Conservation (phyloP, 2,113 vertebrate genomes). For the Rhabdomys dilectus region DNA sequence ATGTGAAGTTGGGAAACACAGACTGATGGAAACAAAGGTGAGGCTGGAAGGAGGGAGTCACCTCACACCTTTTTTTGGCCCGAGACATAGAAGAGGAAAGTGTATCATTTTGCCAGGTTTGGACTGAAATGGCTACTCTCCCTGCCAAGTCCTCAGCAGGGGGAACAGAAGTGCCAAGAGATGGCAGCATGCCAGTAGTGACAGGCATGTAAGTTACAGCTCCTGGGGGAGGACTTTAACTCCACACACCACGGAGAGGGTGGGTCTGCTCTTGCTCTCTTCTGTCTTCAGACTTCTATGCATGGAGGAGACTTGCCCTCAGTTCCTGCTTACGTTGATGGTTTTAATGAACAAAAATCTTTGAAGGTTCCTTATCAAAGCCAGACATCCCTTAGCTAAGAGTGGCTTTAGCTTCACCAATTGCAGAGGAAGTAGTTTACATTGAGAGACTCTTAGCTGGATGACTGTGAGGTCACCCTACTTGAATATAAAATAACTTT, state of each 20-base stretch:
- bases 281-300: neutral
- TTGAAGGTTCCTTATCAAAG: neutral
- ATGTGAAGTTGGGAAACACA: neutral
- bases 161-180: neutral
- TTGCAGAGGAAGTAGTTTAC: neutral
- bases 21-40: neutral
- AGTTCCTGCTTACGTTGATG: neutral
- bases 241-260: neutral
- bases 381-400: neutral
- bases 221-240: neutral
- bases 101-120: constrained; percentile 64
- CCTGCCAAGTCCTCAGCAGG: constrained; percentile 33
- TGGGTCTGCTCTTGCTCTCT: neutral
- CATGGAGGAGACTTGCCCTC: too few relatives aligned
- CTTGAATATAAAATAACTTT: neutral
- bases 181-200: neutral
- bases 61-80: constrained; percentile 6
- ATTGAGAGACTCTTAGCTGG: neutral
- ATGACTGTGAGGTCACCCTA: neutral
- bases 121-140: neutral
- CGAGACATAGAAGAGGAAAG: constrained; percentile 45
- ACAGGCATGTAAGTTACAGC: constrained; percentile 13
- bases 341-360: neutral
- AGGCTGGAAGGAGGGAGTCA: constrained; percentile 36
- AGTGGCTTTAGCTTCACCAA: neutral